Conservation (phyloP, 2,888 invertebrate species). For the Tricholauxania praeusta region DNA sequence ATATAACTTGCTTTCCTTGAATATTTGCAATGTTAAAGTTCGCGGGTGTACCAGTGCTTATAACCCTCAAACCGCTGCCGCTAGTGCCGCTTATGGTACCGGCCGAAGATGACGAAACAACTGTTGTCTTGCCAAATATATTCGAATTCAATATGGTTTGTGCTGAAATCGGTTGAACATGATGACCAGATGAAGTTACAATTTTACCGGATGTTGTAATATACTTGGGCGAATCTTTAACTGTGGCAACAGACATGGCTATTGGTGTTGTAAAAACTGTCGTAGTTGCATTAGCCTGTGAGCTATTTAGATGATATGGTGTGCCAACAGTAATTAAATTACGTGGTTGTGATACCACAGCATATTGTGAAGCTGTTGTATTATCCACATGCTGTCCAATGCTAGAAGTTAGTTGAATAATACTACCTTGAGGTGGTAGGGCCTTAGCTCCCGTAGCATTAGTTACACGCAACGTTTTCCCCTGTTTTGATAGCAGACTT, state of each 20-base stretch:
- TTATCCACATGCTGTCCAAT: slow-evolving; percentile 41
- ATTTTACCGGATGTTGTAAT: slow-evolving; percentile 48
- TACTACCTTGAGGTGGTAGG: slow-evolving; percentile 68
- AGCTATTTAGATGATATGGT: slow-evolving; percentile 56
- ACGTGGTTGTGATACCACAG: slow-evolving; percentile 69
- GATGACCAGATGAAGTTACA: background rate
- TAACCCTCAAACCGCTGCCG: slow-evolving; percentile 24
- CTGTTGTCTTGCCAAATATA: slow-evolving; percentile 63
- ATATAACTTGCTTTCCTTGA: slow-evolving; percentile 72
- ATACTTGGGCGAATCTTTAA: slow-evolving; percentile 45
- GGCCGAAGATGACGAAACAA: slow-evolving; percentile 40
- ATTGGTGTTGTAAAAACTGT: slow-evolving; percentile 43
- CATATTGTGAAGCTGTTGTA: slow-evolving; percentile 63
- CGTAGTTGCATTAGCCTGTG: slow-evolving; percentile 47
- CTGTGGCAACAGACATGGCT: slow-evolving; percentile 41
- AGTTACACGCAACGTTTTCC: slow-evolving; percentile 41
- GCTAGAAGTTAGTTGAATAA: slow-evolving; percentile 69
- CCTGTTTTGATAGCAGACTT: slow-evolving; percentile 52
- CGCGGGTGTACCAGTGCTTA: slow-evolving; percentile 49
- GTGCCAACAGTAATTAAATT: slow-evolving; percentile 64
- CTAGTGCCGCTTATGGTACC: slow-evolving; percentile 52
- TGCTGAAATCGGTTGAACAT: slow-evolving; percentile 43
- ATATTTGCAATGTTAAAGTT: slow-evolving; percentile 69
- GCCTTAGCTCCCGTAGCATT: slow-evolving; percentile 54
- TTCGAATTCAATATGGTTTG: slow-evolving; percentile 70